Evolutionary conservation across 2,888 invertebrate species (phyloP).

Genomic region (Oscheius sp.): DNA sequence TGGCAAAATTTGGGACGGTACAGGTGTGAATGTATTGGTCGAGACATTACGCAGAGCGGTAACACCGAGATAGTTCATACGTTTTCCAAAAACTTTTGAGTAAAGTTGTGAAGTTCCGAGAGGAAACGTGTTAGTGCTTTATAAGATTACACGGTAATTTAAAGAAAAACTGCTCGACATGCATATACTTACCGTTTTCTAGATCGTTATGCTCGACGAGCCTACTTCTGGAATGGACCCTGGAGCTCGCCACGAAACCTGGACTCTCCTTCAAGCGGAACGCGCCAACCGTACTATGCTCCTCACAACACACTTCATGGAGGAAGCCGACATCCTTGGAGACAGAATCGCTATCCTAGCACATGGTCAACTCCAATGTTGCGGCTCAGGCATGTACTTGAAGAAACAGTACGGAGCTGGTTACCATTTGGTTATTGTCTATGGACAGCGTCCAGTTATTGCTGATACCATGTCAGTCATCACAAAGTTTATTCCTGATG

Average conservation of each 20-base stretch:
- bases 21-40: no score
- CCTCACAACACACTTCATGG: slow-evolving; percentile 89
- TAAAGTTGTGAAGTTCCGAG: no score
- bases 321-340: slow-evolving; percentile 88
- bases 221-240: slow-evolving; percentile 77
- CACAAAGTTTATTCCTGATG: slow-evolving; percentile 36
- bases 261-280: slow-evolving; percentile 82
- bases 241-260: slow-evolving; percentile 78
- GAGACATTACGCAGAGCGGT: no score
- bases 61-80: no score
- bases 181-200: not conserved
- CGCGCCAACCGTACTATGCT: slow-evolving; percentile 80
- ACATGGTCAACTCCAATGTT: slow-evolving; percentile 84
- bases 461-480: slow-evolving; percentile 40
- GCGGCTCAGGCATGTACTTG: slow-evolving; percentile 82
- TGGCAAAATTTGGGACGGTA: no score
- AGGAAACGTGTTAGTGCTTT: no score
- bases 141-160: no score
- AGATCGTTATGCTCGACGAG: slow-evolving; percentile 69
- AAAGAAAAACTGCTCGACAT: no score
- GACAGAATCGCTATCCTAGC: slow-evolving; percentile 88
- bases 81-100: no score
- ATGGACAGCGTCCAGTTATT: slow-evolving; percentile 73
- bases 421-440: slow-evolving; percentile 83
- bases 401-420: slow-evolving; percentile 87